These are phyloP conservation scores for Opisthograptis luteolata DNA, from an alignment of 2,888 invertebrate species.

Conservation along the genomic window DNA sequence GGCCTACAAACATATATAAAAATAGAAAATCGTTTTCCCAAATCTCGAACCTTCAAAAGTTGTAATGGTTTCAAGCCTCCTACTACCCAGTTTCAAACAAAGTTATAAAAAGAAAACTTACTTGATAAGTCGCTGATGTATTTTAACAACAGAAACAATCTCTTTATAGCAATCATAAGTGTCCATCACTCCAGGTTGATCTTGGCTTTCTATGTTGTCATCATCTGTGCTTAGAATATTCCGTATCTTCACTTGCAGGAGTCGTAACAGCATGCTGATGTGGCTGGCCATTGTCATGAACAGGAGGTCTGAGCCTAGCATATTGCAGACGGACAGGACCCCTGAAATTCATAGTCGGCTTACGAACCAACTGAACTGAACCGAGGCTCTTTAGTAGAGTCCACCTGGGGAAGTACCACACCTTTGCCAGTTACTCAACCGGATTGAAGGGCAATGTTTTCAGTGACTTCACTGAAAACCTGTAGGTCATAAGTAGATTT, in stretches of 20 bases:
- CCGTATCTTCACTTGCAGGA: constrained; percentile 63
- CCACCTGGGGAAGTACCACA: too few species aligned
- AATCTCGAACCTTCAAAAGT: too few species aligned
- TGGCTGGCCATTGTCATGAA: constrained; percentile 73
- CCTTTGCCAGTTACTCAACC: too few species aligned
- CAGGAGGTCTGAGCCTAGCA: constrained; percentile 66
- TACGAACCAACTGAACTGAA: too few species aligned
- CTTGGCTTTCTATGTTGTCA: background rate
- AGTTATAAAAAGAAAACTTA: constrained; percentile 30
- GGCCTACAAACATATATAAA: too few species aligned
- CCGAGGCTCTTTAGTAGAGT: too few species aligned
- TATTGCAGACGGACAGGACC: constrained; percentile 51
- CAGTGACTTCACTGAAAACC: too few species aligned
- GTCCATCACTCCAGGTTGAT: background rate
- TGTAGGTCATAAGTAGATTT: too few species aligned
- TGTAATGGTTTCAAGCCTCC: too few species aligned
- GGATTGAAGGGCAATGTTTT: too few species aligned
- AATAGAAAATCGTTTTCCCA: too few species aligned
- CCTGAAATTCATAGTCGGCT: constrained; percentile 1
- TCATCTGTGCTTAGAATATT: constrained; percentile 40
- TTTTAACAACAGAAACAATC: constrained; percentile 58
- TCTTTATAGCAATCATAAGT: constrained; percentile 53
- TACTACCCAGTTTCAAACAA: too few species aligned
- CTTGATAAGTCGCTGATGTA: constrained; percentile 68
- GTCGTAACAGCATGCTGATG: constrained; percentile 64